Base-by-base conservation (phyloP, 30 jellyfish, hydroid and myxozoan species). In the Turritopsis dohrnii region DNA sequence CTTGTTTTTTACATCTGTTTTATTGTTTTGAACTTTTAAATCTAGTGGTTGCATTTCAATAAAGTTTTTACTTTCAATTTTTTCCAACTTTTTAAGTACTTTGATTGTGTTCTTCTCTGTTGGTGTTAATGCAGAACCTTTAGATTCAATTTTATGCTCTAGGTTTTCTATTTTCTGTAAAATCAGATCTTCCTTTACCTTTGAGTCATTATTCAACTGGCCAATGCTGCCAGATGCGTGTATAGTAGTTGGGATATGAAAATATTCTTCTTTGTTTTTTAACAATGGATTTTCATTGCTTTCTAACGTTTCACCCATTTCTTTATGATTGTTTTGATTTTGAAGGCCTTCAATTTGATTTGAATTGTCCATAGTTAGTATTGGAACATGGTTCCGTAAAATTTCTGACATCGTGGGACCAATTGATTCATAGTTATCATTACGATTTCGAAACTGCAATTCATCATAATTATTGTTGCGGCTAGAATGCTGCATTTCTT, bases 21-120 rank as follows among this genome's bases (percentile, higher is more conserved):
- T 41, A 86, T 80, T 29, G 86, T 69, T 54, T 87, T 81, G 28
- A 81, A 84, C 80, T 81, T 89, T 22, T 81, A 83, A 41, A 75
- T 79, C 54, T 72, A 89, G 53, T 29, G 8, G 27, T 28, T 31
- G 28, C 18, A 3, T 76, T 31, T 71, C 21, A 41, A 30, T 76
- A 53, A 74, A 74, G 26, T 27, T 74, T 21, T 74, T 7, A 74
- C 60, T 74, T 21, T 74, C 26, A 74, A 74, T 23, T 21, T 25
- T 21, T 21, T 74, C 82, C 60, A 41, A 41, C 13, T 41, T 41
- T 41, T 41, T 41, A 13, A 41, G 60, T 41, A 41, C 60, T 13
- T 41, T 41, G 60, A 41, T 41, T 41, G 60, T 41, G 60, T 41
- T 41, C 60, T 41, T 41, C 60, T 41, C 60, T 41, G 60, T 41